Conservation (phyloP, 2,888 invertebrate genomes). For the Dendrolimus houi region DNA sequence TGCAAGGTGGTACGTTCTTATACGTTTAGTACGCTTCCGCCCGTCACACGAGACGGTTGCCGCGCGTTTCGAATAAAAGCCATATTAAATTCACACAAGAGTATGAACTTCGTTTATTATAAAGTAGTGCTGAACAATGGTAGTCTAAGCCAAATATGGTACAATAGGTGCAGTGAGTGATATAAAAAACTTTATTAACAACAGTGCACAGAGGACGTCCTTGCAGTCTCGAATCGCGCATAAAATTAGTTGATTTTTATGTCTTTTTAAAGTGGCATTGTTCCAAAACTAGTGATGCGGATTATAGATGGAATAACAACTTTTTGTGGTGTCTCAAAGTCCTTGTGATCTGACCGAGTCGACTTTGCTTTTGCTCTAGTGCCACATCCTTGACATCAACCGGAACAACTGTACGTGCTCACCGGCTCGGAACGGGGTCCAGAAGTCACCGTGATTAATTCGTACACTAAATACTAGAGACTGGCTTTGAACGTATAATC, state of each 20-base stretch:
- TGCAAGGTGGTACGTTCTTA: constrained; percentile 5
- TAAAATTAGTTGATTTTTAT: constrained; percentile 9
- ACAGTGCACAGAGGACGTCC: constrained; percentile 5
- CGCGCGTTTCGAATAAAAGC: neutral
- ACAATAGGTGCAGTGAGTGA: constrained; percentile 26
- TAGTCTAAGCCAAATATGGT: neutral
- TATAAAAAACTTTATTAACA: neutral
- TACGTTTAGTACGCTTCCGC: neutral
- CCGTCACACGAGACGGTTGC: neutral
- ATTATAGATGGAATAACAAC: constrained; percentile 15
- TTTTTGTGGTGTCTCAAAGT: neutral
- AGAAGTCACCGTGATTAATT: neutral
- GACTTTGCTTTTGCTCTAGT: neutral
- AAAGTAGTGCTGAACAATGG: constrained; percentile 22
- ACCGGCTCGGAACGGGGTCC: neutral
- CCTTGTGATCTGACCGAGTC: neutral
- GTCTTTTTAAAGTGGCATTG: constrained; percentile 6
- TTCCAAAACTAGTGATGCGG: constrained; percentile 16
- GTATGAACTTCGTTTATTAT: constrained; percentile 2
- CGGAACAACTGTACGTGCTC: neutral
- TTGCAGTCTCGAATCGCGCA: constrained; percentile 17
- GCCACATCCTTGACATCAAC: neutral
- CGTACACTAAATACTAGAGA: neutral
- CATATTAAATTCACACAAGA: neutral
- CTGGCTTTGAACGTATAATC: neutral